A percentile compares a stretch with the other conserved stretches of the same genome.
Evolutionary conservation across 2,113 vertebrate genomes (phyloP).

Genomic region (Micronisus gabar): DNA sequence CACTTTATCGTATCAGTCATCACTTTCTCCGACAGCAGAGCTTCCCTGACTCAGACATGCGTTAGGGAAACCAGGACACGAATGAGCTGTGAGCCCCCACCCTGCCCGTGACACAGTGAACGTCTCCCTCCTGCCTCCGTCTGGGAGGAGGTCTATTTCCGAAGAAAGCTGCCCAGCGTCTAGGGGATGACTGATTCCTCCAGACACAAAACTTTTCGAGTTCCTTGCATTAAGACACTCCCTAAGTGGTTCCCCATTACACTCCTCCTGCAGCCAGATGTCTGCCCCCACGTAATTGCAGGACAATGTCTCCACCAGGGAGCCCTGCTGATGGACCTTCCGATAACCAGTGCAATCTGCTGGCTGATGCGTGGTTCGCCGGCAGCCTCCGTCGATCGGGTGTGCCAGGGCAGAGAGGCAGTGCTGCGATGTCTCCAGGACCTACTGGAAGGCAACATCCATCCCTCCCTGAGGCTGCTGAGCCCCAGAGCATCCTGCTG

Average conservation of each 20-base stretch:
- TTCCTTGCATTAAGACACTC: not conserved
- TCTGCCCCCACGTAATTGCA: not conserved
- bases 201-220: not conserved
- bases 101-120: not conserved
- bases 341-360: not conserved
- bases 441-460: not conserved
- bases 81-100: slow-evolving; percentile 31
- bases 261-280: not conserved
- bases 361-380: accelerated
- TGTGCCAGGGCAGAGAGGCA: not conserved
- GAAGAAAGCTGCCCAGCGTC: not conserved
- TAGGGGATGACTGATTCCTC: not conserved
- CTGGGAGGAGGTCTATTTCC: not conserved
- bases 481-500: not conserved
- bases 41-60: not conserved
- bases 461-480: not conserved
- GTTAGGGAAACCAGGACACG: not conserved
- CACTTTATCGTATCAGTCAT: not conserved
- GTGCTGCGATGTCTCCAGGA: not conserved
- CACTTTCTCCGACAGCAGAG: slow-evolving; percentile 15
- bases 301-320: accelerated
- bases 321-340: not conserved
- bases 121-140: not conserved
- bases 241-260: not conserved
- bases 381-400: accelerated